Evolutionary conservation across 1,140 invertebrate species (phyloP).

Genomic region (Globodera ellingtonae): DNA sequence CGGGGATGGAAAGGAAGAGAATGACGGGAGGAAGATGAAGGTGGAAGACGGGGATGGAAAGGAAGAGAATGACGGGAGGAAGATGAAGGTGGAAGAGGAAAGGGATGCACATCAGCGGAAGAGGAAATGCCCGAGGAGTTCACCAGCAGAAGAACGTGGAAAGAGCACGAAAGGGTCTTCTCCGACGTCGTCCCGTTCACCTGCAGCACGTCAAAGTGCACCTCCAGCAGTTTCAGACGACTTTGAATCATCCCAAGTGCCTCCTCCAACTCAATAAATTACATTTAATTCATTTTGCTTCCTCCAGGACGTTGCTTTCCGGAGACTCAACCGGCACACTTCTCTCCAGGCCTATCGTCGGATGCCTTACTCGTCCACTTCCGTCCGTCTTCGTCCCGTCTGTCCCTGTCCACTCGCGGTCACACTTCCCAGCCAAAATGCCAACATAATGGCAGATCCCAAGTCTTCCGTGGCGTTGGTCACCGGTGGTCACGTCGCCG

Average conservation of each 20-base stretch:
- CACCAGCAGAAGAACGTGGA: no score
- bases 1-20: neutral
- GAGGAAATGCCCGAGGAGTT: no score
- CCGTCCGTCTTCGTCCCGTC: neutral
- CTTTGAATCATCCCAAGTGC: neutral
- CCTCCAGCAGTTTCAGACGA: neutral
- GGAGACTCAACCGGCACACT: conserved; percentile 54
- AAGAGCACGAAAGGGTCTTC: no score
- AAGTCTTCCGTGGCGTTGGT: conserved; percentile 45
- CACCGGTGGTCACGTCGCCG: conserved; percentile 45
- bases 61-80: neutral
- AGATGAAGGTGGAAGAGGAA: neutral
- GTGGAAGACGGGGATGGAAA: neutral
- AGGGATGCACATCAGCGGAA: no score
- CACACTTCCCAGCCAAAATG: neutral
- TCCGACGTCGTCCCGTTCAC: no score
- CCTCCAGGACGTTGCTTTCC: conserved; percentile 70
- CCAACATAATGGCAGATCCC: neutral
- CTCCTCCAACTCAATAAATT: neutral
- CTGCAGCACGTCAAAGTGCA: neutral
- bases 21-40: conserved; percentile 2
- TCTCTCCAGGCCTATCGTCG: neutral
- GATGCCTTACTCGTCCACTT: neutral
- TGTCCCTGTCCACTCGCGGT: neutral
- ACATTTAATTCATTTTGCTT: no score